Base-by-base conservation (phyloP, 1,140 invertebrate genomes). In the Nylanderia fulva region DNA sequence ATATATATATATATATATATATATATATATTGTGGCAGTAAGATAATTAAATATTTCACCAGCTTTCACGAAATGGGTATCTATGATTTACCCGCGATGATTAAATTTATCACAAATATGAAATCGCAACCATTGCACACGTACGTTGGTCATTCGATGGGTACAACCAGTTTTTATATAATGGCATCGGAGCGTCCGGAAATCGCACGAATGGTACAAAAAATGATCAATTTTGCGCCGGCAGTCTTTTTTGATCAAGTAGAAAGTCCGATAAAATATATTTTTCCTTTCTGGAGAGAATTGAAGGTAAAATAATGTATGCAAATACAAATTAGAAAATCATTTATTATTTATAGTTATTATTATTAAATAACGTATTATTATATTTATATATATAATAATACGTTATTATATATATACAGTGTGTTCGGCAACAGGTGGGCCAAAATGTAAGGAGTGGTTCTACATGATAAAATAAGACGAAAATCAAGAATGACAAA, bases 221-320 rank as follows among this genome's bases (percentile, higher is more conserved):
- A 95, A 82, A 96, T 97, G 94, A 95, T 96, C 63, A 95, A 95
- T 74, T 93, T 99, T 58, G 98, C 97, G 0, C 98, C 98, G 1
- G 96, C 98, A 0, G 97, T 96, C 0, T 97, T 95, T 87, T 95
- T 98, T 92, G 95, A 95, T 0, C 94, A 98, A 82, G 95, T 98
- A 3, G 96, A 95, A 90, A 97, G 96, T 85, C 97, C 97, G 5
- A 93, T 97, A 29, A 92, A 95, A 88, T 92, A 96, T 39, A 77
- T 97, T 1, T 95, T n/a, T 27, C 96, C 95, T 80, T 93, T 95
- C 45, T 3, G 0, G 3, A 91, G 95, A 33, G 95, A 96, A 15
- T 15, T 11, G 90, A 92, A 64, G 48, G 76, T 42, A 94, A 96
- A 91, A 96, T 96, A 48, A n/a, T n/a, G n/a, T n/a, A n/a, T n/a